A percentile compares a stretch with the other conserved stretches of the same genome.
Conservation (phyloP, 1,140 invertebrate genomes). For the Gonatopus flavifemur region DNA sequence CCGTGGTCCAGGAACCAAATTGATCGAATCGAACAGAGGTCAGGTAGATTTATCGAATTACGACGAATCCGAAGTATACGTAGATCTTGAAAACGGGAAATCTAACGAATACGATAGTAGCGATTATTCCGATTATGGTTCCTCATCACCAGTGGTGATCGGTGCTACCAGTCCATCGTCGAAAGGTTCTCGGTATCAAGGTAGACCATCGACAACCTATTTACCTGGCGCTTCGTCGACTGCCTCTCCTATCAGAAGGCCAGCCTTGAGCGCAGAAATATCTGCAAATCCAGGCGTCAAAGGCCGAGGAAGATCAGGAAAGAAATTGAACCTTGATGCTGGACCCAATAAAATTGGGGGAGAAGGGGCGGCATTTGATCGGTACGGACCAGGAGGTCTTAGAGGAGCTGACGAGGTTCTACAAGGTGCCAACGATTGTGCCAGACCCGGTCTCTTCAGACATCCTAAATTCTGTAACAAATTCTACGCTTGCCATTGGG, state of each 20-base stretch:
- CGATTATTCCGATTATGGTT: constrained; percentile 1
- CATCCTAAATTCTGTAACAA: constrained; percentile 82
- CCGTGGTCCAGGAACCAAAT: constrained; percentile 32
- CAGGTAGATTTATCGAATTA: constrained; percentile 49
- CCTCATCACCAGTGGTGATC: neutral
- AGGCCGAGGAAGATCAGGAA: constrained; percentile 5
- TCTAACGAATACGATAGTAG: constrained; percentile 16
- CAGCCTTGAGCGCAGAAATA: constrained; percentile 1
- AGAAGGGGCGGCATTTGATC: constrained; percentile 49
- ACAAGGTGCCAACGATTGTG: constrained; percentile 68
- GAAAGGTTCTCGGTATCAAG: neutral
- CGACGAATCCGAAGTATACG: constrained; percentile 52
- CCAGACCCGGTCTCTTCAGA: constrained; percentile 77
- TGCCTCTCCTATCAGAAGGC: neutral
- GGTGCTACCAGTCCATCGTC: constrained; percentile 11
- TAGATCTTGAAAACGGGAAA: constrained; percentile 44
- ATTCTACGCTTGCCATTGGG: constrained; percentile 84
- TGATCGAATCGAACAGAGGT: constrained; percentile 48
- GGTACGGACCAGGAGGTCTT: constrained; percentile 59
- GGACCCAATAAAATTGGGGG: neutral
- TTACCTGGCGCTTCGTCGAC: constrained; percentile 12
- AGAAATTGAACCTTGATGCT: constrained; percentile 3
- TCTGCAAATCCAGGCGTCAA: neutral
- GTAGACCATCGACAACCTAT: constrained; percentile 20
- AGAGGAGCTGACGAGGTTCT: constrained; percentile 57